These are phyloP conservation scores for Pseudomyrmex sp. DNA, from an alignment of 1,140 invertebrate genomes.

Conservation along the genomic window DNA sequence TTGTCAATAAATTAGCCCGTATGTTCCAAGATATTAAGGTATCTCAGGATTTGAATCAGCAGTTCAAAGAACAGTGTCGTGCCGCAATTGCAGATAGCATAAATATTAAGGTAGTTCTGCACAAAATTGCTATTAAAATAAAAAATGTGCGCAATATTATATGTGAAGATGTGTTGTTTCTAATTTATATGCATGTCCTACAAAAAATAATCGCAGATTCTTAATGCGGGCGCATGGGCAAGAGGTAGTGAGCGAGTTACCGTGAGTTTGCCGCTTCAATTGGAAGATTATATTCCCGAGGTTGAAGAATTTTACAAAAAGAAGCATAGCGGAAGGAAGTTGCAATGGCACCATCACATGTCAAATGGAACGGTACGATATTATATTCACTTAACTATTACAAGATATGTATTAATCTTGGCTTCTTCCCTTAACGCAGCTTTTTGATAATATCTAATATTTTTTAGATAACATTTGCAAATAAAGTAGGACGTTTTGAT, in stretches of 20 bases:
- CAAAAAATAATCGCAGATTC: conserved; percentile 87
- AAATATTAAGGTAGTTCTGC: conserved; percentile 88
- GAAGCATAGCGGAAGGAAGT: conserved; percentile 98
- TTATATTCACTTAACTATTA: neutral
- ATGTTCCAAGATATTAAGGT: conserved; percentile 99
- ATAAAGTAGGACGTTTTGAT: conserved; percentile 97
- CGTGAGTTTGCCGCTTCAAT: conserved; percentile 97
- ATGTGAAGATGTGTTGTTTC: neutral
- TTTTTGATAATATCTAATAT: conserved; percentile 45
- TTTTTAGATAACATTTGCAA: conserved; percentile 95
- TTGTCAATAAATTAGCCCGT: conserved; percentile 98
- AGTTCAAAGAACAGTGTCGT: conserved; percentile 92
- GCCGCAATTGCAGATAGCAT: conserved; percentile 88
- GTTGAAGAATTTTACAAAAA: conserved; percentile 98
- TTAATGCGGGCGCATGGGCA: conserved; percentile 99
- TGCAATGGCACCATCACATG: conserved; percentile 99
- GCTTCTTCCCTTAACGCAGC: neutral
- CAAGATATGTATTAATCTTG: neutral
- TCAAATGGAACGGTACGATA: conserved; percentile 95
- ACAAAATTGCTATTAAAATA: neutral
- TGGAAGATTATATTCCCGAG: conserved; percentile 99
- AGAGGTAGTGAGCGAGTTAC: conserved; percentile 96
- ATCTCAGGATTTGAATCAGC: conserved; percentile 98
- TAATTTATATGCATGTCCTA: neutral
- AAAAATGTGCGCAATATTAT: neutral